Percentiles rank a stretch among this genome's conserved stretches.
These are phyloP conservation scores for Condylostylus longicornis DNA, from an alignment of 1,140 invertebrate species.

Conservation along the genomic window DNA sequence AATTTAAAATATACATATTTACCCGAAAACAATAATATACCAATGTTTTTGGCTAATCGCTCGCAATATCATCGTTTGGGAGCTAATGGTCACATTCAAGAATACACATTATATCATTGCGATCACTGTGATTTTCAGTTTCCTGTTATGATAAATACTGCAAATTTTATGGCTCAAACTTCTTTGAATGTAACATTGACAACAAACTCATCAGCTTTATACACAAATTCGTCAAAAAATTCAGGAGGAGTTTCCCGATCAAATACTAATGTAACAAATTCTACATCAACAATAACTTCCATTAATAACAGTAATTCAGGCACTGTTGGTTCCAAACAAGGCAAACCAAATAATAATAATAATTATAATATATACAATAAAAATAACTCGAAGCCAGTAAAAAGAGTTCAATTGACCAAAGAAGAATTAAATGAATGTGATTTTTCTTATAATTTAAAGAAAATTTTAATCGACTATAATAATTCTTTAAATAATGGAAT, in stretches of 20 bases:
- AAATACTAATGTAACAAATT: too few relatives aligned
- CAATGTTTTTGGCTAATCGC: constrained; percentile 3
- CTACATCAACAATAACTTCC: too few relatives aligned
- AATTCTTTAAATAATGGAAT: too few relatives aligned
- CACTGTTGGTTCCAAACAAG: too few relatives aligned
- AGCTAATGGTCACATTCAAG: constrained; percentile 1
- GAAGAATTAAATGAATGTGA: too few relatives aligned
- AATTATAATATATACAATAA: too few relatives aligned
- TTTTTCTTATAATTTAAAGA: too few relatives aligned
- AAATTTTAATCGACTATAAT: too few relatives aligned
- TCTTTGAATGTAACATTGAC: background rate
- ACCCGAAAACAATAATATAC: constrained; percentile 3
- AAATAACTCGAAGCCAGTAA: too few relatives aligned
- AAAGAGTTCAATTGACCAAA: too few relatives aligned
- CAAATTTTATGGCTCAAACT: background rate
- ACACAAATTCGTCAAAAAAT: background rate
- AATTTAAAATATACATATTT: constrained; percentile 1
- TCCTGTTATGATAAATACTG: constrained; percentile 1
- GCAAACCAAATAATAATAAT: too few relatives aligned
- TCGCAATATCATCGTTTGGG: constrained; percentile 3
- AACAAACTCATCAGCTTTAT: background rate
- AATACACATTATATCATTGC: constrained; percentile 1
- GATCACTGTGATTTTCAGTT: constrained; percentile 4
- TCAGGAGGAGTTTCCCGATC: background rate
- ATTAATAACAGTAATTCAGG: too few relatives aligned